Evolutionary conservation across 2,888 invertebrate species (phyloP).

Genomic region (Dioctria linearis): DNA sequence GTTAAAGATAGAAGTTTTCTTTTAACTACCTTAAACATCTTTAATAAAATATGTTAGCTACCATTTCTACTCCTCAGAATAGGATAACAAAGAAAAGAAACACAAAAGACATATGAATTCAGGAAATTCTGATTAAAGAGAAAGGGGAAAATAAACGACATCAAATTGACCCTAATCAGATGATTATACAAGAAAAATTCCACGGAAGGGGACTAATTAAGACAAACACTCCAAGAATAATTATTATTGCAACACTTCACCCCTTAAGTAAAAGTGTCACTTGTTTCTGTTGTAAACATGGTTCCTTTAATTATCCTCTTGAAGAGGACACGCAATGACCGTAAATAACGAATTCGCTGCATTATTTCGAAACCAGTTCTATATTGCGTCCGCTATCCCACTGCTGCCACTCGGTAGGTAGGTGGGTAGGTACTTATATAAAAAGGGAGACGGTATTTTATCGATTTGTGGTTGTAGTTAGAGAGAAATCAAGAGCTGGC

Average conservation of each 20-base stretch:
- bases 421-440: not conserved
- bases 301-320: slow-evolving; percentile 21
- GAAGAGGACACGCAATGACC: slow-evolving; percentile 33
- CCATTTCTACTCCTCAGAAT: too few species aligned
- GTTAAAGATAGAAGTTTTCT: too few species aligned
- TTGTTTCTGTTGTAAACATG: slow-evolving; percentile 38
- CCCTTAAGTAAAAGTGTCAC: slow-evolving; percentile 36
- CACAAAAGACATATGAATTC: too few species aligned
- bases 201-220: slow-evolving; percentile 15
- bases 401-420: not conserved
- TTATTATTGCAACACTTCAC: slow-evolving; percentile 20
- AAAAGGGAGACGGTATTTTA: not conserved
- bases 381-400: not conserved
- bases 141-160: not conserved
- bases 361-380: not conserved
- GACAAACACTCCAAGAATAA: slow-evolving; percentile 24
- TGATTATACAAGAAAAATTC: slow-evolving; percentile 5
- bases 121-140: not conserved
- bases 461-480: slow-evolving; percentile 3
- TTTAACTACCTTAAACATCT: too few species aligned
- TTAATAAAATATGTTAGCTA: too few species aligned
- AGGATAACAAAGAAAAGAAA: too few species aligned
- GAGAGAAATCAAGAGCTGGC: slow-evolving; percentile 22
- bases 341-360: slow-evolving; percentile 38
- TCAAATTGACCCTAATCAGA: not conserved